Conservation (phyloP, 2,888 invertebrate species). For the Vesta saturnalis region DNA sequence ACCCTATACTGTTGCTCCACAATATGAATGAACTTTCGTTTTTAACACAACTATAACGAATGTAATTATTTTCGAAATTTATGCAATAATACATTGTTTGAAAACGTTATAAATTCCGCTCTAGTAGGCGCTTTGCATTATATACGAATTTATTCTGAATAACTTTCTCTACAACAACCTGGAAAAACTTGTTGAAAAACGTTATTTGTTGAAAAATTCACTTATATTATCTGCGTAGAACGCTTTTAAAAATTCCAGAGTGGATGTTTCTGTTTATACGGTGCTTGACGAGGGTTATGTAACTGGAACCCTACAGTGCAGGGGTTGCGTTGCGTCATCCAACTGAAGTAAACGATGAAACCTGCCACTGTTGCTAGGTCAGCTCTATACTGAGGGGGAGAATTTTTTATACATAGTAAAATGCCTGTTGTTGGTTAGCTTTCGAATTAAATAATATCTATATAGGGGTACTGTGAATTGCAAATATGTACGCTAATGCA, state of each 20-base stretch:
- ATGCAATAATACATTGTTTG: no score
- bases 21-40: no score
- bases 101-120: not conserved
- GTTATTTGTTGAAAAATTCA: conserved; percentile 8
- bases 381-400: conserved; percentile 32
- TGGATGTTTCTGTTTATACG: conserved; percentile 22
- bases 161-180: not conserved
- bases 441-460: conserved; percentile 20
- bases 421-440: conserved; percentile 20
- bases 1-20: no score
- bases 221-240: conserved; percentile 5
- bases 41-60: no score
- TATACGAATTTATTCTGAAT: not conserved
- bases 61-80: no score
- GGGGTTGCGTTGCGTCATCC: conserved; percentile 37
- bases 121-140: not conserved
- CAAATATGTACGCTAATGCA: not conserved
- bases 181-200: not conserved
- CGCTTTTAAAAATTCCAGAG: conserved; percentile 25
- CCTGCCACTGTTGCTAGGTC: conserved; percentile 38
- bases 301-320: conserved; percentile 31
- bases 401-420: conserved; percentile 22
- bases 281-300: conserved; percentile 31
- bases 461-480: conserved; percentile 16
- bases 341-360: conserved; percentile 38